Base-by-base conservation (phyloP, 2,888 invertebrate genomes). In the Augiades crinisus region DNA sequence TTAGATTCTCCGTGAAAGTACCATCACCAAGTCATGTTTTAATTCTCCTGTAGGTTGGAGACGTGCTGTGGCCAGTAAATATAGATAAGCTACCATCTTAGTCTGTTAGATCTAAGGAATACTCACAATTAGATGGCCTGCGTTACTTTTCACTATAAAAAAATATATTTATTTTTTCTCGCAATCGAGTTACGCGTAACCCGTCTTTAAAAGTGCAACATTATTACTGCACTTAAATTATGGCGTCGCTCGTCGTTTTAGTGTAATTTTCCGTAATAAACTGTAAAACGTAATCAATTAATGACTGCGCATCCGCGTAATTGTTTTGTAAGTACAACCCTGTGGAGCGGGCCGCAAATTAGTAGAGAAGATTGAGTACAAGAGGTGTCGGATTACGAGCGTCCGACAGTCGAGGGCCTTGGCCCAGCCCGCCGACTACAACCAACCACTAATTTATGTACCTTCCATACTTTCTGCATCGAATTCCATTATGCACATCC, bases 341-440 rank as follows among this genome's bases (percentile, higher is more conserved):
- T 82, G 65, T 21, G 37, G 38, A 55, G 60, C 47, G 47, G 52
- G 60, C 65, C 63, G 81, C 82, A 75, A 85, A 83, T 85, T 82
- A 80, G 79, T 78, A 77, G 74, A 70, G 78, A 77, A 77, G 79
- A 83, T 82, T 78, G 73, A 78, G 78, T 77, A 82, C 81, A 83
- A 76, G 76, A 78, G 78, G 85, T 83, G 74, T 86, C 78, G 67
- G 77, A 75, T 86, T 84, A 76, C 85, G 63, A 68, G 66, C 72
- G 72, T 27, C 50, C 27, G 50, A 51, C 50, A 43, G 43, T 21
- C 64, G 70, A 70, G 75, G 71, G 70, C 71, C 75, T 69, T 70
- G 71, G 74, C 71, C 69, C 70, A 71, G 62, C 73, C 68, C 66
- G 66, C 65, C 64, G 62, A 61, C 58, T 57, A 58, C 63, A 55